These are phyloP conservation scores for Python bivittatus DNA, from an alignment of 2,113 vertebrate genomes.

Conservation along the genomic window DNA sequence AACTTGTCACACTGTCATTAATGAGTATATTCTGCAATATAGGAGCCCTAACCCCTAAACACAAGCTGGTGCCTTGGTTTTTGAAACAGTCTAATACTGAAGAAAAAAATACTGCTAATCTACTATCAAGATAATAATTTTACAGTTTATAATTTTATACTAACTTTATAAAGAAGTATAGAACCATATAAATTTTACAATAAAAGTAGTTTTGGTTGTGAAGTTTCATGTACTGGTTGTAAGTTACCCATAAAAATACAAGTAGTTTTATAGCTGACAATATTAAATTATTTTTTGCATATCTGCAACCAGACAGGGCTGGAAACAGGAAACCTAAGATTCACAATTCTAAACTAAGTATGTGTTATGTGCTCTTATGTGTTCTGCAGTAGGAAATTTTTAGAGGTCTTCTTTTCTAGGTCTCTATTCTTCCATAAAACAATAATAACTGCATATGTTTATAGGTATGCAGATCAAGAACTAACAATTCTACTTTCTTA, in stretches of 20 bases:
- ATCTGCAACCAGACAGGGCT: slow-evolving; percentile 29
- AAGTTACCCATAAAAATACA: slow-evolving; percentile 13
- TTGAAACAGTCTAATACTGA: slow-evolving; percentile 19
- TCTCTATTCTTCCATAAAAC: background rate
- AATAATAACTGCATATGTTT: background rate
- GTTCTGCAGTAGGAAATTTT: background rate
- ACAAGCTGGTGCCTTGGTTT: background rate
- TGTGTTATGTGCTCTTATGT: background rate
- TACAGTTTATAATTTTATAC: background rate
- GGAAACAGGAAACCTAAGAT: slow-evolving; percentile 20
- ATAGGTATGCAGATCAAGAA: background rate
- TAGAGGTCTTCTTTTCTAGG: background rate
- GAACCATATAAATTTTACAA: slow-evolving; percentile 23
- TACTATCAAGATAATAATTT: slow-evolving; percentile 24
- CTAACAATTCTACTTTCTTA: background rate
- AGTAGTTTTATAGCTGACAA: slow-evolving; percentile 24
- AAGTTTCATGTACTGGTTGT: slow-evolving; percentile 31
- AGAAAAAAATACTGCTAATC: slow-evolving; percentile 1
- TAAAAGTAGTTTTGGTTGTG: slow-evolving; percentile 24
- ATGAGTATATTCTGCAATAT: background rate
- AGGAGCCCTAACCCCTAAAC: slow-evolving; percentile 3
- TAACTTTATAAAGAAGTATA: background rate
- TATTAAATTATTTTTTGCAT: slow-evolving; percentile 29
- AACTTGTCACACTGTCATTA: background rate
- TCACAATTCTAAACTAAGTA: slow-evolving; percentile 4